Base-by-base conservation (phyloP, 2,888 invertebrate species). In the Anorthoa munda region DNA sequence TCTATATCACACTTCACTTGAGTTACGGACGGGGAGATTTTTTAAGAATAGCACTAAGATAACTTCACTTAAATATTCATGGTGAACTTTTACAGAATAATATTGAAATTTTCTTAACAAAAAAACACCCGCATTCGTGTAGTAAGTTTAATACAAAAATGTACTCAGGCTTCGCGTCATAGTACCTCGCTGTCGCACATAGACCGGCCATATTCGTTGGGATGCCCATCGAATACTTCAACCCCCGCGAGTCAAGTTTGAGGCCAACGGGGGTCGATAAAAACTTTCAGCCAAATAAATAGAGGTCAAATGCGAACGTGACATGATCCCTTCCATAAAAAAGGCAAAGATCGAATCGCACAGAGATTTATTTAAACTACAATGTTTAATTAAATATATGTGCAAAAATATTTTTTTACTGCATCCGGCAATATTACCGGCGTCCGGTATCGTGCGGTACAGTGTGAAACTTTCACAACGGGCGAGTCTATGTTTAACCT, bases 381-480 rank as follows among this genome's bases (percentile, higher is more conserved):
- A 39, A 39, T 39, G 39, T 39, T 39, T 39, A 9, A n/a, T n/a
- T n/a, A n/a, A n/a, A n/a, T n/a, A n/a, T n/a, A n/a, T n/a, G n/a
- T n/a, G n/a, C 39, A 39, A 39, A 4, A 39, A 39, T 9, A 39
- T 39, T 9, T 7, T 39, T 39, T 39, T 39, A 39, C 39, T 39
- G 45, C 45, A 21, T 60, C 17, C 21, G 48, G 9, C 11, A 48
- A 50, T 51, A 23, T 72, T 59, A 2, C 23, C 65, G 39, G 18
- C 67, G 39, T 48, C 23, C 39, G 39, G 50, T 2, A 18, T n/a
- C 39, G 12, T 50, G 31, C 26, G 12, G 50, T 59, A 21, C 0
- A 66, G 73, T 64, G 51, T 21, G 23, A 12, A 82, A 23, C 11
- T 66, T 26, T 56, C 79, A 0, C 68, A 61, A 58, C 17, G 18